Conservation (phyloP, 1,140 invertebrate species). For the Brachionus calyciflorus region DNA sequence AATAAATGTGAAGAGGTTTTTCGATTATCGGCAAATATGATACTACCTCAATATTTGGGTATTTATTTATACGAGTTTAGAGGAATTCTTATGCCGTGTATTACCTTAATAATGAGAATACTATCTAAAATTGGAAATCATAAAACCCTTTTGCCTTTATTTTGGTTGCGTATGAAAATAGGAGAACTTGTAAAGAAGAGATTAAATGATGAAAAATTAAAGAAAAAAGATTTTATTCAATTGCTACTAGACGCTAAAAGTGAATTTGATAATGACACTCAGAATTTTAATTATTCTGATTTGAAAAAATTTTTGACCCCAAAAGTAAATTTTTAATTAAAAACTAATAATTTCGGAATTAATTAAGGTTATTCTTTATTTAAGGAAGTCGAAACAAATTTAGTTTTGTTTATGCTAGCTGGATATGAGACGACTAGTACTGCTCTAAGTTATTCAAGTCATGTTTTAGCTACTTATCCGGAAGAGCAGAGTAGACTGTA, state of each 20-base stretch:
- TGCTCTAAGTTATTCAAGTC: constrained; percentile 59
- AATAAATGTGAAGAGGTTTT: neutral
- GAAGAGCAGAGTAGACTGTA: constrained; percentile 61
- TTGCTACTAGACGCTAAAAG: neutral
- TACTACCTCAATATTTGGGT: neutral
- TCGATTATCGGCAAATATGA: neutral
- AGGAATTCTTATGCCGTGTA: neutral
- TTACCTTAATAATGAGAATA: neutral
- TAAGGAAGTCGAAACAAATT: constrained; percentile 54
- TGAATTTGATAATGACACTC: neutral
- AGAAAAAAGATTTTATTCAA: constrained; percentile 37
- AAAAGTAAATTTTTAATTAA: neutral
- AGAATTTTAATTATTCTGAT: neutral
- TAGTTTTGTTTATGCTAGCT: constrained; percentile 54
- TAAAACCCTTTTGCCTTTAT: neutral
- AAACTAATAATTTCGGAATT: neutral
- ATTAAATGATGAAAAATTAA: neutral
- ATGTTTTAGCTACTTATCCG: constrained; percentile 61
- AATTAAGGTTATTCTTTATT: neutral
- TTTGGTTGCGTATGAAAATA: constrained; percentile 8
- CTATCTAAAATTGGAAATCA: neutral
- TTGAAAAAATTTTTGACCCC: neutral
- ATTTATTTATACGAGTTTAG: constrained; percentile 17
- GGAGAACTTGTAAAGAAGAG: neutral
- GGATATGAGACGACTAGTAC: constrained; percentile 62